Evolutionary conservation across 2,113 vertebrate species (phyloP).

Genomic region (Quiscalus mexicanus): DNA sequence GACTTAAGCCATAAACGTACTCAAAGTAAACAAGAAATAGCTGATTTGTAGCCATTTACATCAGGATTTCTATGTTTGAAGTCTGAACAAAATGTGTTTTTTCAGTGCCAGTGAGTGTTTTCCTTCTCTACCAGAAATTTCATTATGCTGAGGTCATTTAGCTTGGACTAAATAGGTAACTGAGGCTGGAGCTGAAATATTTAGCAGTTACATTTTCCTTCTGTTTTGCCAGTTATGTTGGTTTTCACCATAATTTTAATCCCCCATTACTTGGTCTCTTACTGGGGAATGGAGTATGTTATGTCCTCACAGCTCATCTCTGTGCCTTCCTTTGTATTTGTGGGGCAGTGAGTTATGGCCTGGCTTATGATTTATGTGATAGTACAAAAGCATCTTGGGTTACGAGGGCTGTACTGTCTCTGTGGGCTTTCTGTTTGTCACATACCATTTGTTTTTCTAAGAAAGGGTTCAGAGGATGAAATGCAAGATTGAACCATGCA

Average conservation of each 20-base stretch:
- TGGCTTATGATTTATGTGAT: neutral
- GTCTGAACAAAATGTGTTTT: neutral
- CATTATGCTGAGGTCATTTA: conserved; percentile 26
- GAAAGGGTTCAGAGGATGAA: neutral
- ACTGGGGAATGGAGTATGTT: neutral
- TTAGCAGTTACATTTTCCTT: conserved; percentile 1
- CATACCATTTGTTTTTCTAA: neutral
- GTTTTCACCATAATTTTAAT: neutral
- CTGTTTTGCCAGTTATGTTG: neutral
- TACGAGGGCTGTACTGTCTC: neutral
- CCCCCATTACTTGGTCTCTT: neutral
- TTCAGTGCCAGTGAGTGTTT: neutral
- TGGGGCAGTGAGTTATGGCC: neutral
- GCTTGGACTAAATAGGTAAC: neutral
- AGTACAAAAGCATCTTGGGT: neutral
- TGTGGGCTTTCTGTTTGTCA: neutral
- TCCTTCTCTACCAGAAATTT: conserved; percentile 42
- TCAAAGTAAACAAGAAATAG: neutral
- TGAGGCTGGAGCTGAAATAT: neutral
- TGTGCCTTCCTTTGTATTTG: neutral
- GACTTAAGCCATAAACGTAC: neutral
- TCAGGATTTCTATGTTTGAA: neutral
- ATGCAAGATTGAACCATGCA: neutral
- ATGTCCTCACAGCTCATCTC: neutral
- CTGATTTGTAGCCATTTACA: neutral